Base-by-base conservation (phyloP, 2,113 vertebrate genomes). In the Chionis minor region DNA sequence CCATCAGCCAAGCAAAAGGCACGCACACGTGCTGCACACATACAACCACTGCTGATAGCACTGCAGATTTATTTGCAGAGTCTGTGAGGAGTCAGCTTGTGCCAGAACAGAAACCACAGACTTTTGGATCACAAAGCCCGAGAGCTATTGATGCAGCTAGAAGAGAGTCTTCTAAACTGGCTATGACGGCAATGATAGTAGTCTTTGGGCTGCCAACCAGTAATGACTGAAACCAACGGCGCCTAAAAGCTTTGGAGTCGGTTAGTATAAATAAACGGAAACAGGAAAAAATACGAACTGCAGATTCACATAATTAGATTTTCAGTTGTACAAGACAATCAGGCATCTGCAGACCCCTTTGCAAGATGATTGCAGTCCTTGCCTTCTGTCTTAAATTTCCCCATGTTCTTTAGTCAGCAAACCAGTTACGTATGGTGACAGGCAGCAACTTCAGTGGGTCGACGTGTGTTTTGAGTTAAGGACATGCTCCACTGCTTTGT, bases 311-410 rank as follows among this genome's bases (percentile, higher is more conserved):
- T 77, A 85, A 95, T 85, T 66, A 88, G 66, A 58, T 80, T 85
- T 90, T 70, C 51, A 52, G 62, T 79, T 79, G 32, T 61, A 74
- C 65, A 59, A 75, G 91, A 92, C 32, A 51, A 90, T 80, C 30
- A 13, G 84, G 62, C 84, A 87, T 94, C 78, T 58, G 89, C 95
- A 96, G 86, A 81, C 75, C 71, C 59, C 72, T 58, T 58, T 86
- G 85, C 71, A 92, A 80, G 49, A 89, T 12, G 24, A 72, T 3
- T 62, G 79, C 6, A 82, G 58, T 10, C 65, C 14, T 9, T 79
- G 83, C 81, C 83, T 82, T 85, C 88, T 91, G 78, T 49, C 88
- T 91, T 52, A 69, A 82, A 85, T 85, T 69, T 97, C 89, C 58
- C 62, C 6, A 1, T 19, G 78, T 59, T 45, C 42, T 91, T 90